A percentile compares a stretch with the other conserved stretches of the same genome.
Evolutionary conservation across 1,140 invertebrate species (phyloP).

Genomic region (Augochlora pura): DNA sequence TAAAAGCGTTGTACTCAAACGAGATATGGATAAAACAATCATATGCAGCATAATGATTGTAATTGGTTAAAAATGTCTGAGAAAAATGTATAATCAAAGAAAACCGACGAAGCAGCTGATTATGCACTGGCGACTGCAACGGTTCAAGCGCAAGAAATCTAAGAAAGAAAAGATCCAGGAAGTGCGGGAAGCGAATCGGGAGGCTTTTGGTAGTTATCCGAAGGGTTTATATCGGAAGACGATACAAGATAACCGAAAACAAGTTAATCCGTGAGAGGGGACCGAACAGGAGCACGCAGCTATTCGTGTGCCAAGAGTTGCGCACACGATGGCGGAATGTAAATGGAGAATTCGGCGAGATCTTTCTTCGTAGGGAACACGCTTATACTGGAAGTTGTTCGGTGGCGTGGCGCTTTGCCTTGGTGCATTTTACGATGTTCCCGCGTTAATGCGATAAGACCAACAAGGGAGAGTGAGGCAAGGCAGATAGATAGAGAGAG

Average conservation of each 20-base stretch:
- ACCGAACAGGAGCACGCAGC: slow-evolving; percentile 26
- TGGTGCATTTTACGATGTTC: slow-evolving; percentile 60
- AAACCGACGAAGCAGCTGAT: too few relatives aligned
- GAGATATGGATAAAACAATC: too few relatives aligned
- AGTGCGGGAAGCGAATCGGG: too few relatives aligned
- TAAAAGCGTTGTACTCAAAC: too few relatives aligned
- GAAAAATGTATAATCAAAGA: too few relatives aligned
- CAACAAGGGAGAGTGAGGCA: not conserved
- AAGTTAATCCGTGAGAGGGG: slow-evolving; percentile 16
- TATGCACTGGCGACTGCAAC: too few relatives aligned
- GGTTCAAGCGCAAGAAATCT: too few relatives aligned
- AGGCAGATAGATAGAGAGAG: too few relatives aligned
- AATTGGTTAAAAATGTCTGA: too few relatives aligned
- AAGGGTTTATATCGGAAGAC: slow-evolving; percentile 17
- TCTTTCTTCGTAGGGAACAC: slow-evolving; percentile 58
- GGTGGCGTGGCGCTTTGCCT: slow-evolving; percentile 37
- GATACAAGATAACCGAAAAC: slow-evolving; percentile 23
- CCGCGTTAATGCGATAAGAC: slow-evolving; percentile 61
- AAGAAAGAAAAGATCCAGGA: too few relatives aligned
- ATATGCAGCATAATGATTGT: too few relatives aligned
- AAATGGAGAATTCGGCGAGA: slow-evolving; percentile 59
- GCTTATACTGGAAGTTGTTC: slow-evolving; percentile 51
- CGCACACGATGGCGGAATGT: slow-evolving; percentile 52
- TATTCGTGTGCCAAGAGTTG: slow-evolving; percentile 44
- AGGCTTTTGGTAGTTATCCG: not conserved